Base-by-base conservation (phyloP, 92 coral and sea anemone genomes). In the Actinostola sp. region DNA sequence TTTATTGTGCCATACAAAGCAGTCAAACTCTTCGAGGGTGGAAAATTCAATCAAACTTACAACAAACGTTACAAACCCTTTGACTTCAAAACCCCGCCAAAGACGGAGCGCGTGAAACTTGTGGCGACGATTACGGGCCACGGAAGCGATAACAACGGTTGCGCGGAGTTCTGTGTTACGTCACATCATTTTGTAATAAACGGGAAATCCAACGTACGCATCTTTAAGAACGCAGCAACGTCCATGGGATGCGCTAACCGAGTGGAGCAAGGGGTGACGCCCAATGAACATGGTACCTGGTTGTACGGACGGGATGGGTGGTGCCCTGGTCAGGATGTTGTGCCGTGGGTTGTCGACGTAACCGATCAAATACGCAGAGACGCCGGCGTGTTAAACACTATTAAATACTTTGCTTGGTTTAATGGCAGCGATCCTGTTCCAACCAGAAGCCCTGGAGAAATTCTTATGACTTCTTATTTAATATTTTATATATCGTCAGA, bases 221-320 rank as follows among this genome's bases (percentile, higher is more conserved):
- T 94, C 25, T 94, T 94, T 60, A 86, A 88, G 61, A 94, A 94
- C 57, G 98, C 98, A 2, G 98, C 95, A 23, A 85, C 98, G 1
- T 89, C 98, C 9, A 92, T 82, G 88, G 98, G 98, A 11, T 94
- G 98, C 35, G 98, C 98, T 27, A 73, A 92, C 9, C 70, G 98
- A 31, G 97, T 94, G 19, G 78, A 77, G 20, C 84, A 84, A 61
- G 98, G 98, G 55, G 98, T 87, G 52, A 85, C 72, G 21, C 98
- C 98, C 14, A 94, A 94, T 52, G 98, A 94, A 43, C 98, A 94
- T 55, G 98, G 98, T 45, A 94, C 98, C 33, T 94, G 98, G 98
- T 61, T 94, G 30, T 94, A 94, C 58, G 98, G 98, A 0, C 82
- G 98, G 49, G 92, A 91, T 51, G 98, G 98, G 11, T 94, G 98